Evolutionary conservation across 2,888 invertebrate species (phyloP).

Genomic region (Euzetes globulus): DNA sequence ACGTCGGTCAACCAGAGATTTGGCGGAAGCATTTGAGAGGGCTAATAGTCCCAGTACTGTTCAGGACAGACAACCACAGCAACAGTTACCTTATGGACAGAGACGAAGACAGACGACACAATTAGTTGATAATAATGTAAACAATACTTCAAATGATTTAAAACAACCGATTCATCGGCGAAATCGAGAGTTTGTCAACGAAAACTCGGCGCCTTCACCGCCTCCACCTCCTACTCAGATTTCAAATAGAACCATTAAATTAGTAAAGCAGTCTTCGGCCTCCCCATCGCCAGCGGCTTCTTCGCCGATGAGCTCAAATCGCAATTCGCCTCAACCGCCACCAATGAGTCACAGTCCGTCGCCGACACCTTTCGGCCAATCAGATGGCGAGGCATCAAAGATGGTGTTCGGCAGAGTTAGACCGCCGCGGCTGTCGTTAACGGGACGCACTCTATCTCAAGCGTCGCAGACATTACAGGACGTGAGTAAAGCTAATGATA

Average conservation of each 20-base stretch:
- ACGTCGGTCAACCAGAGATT: constrained; percentile 33
- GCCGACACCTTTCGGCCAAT: neutral
- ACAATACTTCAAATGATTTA: neutral
- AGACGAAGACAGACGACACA: constrained; percentile 24
- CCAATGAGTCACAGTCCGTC: constrained; percentile 18
- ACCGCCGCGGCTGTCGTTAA: constrained; percentile 23
- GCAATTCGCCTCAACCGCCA: constrained; percentile 28
- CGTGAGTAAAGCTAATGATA: constrained; percentile 20
- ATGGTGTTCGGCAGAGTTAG: constrained; percentile 33
- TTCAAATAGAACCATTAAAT: neutral
- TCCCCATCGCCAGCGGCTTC: constrained; percentile 21
- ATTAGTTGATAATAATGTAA: neutral
- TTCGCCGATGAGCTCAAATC: constrained; percentile 24
- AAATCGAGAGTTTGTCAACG: neutral
- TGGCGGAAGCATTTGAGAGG: constrained; percentile 17
- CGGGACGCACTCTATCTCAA: constrained; percentile 29
- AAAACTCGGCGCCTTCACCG: neutral
- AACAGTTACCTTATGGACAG: constrained; percentile 20
- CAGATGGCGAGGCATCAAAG: neutral
- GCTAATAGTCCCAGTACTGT: neutral
- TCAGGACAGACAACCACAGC: too few species aligned
- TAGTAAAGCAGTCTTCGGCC: neutral
- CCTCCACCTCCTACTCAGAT: neutral
- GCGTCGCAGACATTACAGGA: constrained; percentile 15
- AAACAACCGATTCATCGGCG: neutral